A percentile compares a stretch with the other conserved stretches of the same genome.
These are phyloP conservation scores for Odontothrips loti DNA, from an alignment of 2,888 invertebrate species.

Conservation along the genomic window DNA sequence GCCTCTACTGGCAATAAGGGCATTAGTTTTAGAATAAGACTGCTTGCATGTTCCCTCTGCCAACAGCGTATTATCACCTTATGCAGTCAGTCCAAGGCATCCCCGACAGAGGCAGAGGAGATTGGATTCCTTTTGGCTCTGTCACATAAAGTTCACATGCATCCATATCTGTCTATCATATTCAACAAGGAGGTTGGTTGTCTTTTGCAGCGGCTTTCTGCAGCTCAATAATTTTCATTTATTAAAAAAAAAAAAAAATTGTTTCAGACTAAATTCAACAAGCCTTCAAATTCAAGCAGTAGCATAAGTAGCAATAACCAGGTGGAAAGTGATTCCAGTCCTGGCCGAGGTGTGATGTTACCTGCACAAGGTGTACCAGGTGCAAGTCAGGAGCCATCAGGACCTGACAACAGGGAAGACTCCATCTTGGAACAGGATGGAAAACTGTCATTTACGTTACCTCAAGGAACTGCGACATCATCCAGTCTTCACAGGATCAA, in stretches of 20 bases:
- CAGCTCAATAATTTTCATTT: neutral
- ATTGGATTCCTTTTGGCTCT: neutral
- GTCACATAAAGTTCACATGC: neutral
- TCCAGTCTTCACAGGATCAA: neutral
- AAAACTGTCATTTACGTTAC: neutral
- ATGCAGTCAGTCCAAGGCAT: neutral
- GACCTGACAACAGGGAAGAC: neutral
- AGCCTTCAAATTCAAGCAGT: neutral
- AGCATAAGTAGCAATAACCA: neutral
- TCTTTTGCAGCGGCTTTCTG: neutral
- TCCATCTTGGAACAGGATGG: neutral
- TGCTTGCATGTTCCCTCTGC: neutral
- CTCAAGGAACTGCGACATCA: neutral
- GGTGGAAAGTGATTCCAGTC: neutral
- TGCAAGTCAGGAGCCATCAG: neutral
- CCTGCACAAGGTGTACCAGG: too few relatives aligned
- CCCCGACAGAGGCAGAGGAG: neutral
- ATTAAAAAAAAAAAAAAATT: neutral
- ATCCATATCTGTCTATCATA: neutral
- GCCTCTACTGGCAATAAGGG: too few relatives aligned
- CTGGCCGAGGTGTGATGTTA: neutral
- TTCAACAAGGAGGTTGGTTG: conserved; percentile 6
- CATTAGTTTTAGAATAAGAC: too few relatives aligned
- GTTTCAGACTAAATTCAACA: neutral
- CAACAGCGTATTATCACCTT: neutral